These are phyloP conservation scores for Valencia hispanica DNA, from an alignment of 2,797 vertebrate genomes.

Conservation along the genomic window DNA sequence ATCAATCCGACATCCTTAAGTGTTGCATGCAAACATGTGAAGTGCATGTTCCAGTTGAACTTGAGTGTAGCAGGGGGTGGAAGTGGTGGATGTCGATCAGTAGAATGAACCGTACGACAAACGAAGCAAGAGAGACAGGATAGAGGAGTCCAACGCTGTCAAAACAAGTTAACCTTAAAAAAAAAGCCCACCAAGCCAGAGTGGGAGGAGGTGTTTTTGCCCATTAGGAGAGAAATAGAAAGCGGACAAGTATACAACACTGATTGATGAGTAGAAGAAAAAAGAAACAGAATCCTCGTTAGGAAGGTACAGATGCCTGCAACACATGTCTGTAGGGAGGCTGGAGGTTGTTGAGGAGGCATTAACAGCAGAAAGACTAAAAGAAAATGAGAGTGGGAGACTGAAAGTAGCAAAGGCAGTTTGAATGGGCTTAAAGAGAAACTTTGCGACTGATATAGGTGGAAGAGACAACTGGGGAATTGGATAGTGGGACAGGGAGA, in stretches of 20 bases:
- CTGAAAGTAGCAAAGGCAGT: constrained; percentile 47
- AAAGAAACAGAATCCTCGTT: constrained; percentile 60
- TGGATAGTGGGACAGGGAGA: constrained; percentile 49
- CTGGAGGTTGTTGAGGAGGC: constrained; percentile 40
- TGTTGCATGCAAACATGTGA: constrained; percentile 7
- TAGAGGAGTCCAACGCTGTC: constrained; percentile 49
- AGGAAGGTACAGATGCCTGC: constrained; percentile 58
- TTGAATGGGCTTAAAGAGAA: constrained; percentile 53
- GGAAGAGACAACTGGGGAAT: constrained; percentile 70
- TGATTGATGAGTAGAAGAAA: constrained; percentile 58
- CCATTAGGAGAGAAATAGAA: constrained; percentile 40
- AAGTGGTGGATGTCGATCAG: constrained; percentile 40
- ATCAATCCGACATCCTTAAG: constrained; percentile 39
- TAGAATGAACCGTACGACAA: constrained; percentile 3
- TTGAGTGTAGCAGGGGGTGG: constrained; percentile 26
- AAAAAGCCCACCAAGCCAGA: constrained; percentile 52
- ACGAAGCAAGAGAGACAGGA: constrained; percentile 27
- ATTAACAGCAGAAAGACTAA: constrained; percentile 34
- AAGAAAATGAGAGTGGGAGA: constrained; percentile 50
- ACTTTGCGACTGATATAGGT: constrained; percentile 63
- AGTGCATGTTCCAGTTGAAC: neutral
- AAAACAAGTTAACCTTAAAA: constrained; percentile 78
- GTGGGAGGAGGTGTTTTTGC: constrained; percentile 52
- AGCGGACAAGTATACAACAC: constrained; percentile 17
- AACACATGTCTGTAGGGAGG: constrained; percentile 56